Evolutionary conservation across 1,140 invertebrate genomes (phyloP).

Genomic region (Magallana gigas): DNA sequence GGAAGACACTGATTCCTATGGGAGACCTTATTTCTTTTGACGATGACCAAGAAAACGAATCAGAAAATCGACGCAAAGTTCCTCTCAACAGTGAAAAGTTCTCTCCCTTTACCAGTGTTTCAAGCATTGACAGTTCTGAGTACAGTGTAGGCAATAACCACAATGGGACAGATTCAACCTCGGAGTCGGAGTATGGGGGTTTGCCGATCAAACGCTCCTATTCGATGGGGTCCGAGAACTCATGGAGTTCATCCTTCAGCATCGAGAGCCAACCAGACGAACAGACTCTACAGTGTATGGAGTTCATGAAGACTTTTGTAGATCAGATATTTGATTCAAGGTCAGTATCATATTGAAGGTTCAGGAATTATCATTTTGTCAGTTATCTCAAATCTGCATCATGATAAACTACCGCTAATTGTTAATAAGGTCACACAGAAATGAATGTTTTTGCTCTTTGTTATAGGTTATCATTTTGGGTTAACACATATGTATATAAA

Average conservation of each 20-base stretch:
- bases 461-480: too few species aligned
- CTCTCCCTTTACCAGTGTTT: slow-evolving; percentile 52
- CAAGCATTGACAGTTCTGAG: slow-evolving; percentile 62
- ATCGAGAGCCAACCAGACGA: slow-evolving; percentile 86
- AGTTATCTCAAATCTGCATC: background rate
- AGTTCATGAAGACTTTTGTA: slow-evolving; percentile 88
- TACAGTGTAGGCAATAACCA: slow-evolving; percentile 53
- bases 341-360: slow-evolving; percentile 58
- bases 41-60: slow-evolving; percentile 62
- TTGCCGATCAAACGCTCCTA: slow-evolving; percentile 77
- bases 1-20: slow-evolving; percentile 63
- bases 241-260: slow-evolving; percentile 87
- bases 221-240: slow-evolving; percentile 86
- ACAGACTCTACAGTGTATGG: slow-evolving; percentile 81
- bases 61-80: slow-evolving; percentile 43
- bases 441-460: background rate
- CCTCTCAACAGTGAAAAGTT: slow-evolving; percentile 41
- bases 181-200: slow-evolving; percentile 79
- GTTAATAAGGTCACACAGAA: too few species aligned
- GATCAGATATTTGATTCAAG: slow-evolving; percentile 82
- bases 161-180: slow-evolving; percentile 82
- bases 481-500: too few species aligned
- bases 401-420: background rate
- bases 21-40: slow-evolving; percentile 76
- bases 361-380: background rate